These are phyloP conservation scores for Colletes gigas DNA, from an alignment of 1,140 invertebrate genomes.

Conservation along the genomic window DNA sequence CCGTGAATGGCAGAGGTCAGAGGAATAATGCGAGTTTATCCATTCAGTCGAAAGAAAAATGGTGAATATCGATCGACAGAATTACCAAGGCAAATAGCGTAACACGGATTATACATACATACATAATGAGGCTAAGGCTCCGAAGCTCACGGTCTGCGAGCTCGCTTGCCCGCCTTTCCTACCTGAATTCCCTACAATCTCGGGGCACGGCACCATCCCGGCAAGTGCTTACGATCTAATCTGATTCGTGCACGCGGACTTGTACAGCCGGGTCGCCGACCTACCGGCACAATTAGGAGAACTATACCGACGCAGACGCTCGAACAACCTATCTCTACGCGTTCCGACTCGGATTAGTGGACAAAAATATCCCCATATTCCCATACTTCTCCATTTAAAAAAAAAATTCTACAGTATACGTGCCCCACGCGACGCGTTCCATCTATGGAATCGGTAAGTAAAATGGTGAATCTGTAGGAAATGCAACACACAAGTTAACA, in stretches of 20 bases:
- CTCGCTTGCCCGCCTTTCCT: conserved; percentile 31
- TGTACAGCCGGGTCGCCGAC: conserved; percentile 50
- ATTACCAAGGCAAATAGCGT: conserved; percentile 52
- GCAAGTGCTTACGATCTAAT: conserved; percentile 65
- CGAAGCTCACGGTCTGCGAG: conserved; percentile 38
- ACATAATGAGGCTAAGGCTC: conserved; percentile 37
- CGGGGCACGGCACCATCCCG: conserved; percentile 45
- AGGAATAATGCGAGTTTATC: conserved; percentile 33
- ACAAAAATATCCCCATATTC: no score
- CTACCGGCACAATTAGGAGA: conserved; percentile 48
- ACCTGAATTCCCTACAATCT: conserved; percentile 59
- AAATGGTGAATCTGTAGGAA: no score
- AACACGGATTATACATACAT: conserved; percentile 47
- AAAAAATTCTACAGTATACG: no score
- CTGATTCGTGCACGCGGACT: conserved; percentile 66
- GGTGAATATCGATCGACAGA: conserved; percentile 31
- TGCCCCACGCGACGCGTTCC: no score
- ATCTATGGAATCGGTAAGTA: no score
- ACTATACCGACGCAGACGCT: conserved; percentile 36
- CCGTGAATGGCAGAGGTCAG: conserved; percentile 21
- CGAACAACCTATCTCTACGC: neutral
- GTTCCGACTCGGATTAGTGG: no score
- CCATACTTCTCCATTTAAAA: no score
- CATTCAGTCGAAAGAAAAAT: conserved; percentile 35
- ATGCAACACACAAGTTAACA: no score